Evolutionary conservation across 2,797 vertebrate genomes (phyloP).

Genomic region (Nannoperca australis): DNA sequence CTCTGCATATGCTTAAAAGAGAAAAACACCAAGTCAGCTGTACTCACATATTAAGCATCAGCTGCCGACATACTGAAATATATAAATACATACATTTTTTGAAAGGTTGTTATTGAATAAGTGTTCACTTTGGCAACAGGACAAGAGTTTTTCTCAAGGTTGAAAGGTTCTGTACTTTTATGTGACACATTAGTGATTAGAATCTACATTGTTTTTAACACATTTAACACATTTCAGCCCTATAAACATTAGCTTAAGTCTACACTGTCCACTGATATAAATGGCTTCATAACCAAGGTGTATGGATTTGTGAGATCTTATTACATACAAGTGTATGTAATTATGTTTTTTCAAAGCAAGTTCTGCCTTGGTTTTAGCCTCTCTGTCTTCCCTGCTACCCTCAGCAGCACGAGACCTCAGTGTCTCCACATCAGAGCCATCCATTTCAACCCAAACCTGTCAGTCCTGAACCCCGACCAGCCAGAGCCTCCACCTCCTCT

Average conservation of each 20-base stretch:
- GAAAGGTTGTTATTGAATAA: background rate
- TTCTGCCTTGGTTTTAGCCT: constrained; percentile 42
- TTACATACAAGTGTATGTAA: constrained; percentile 44
- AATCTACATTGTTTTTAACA: background rate
- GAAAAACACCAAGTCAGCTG: background rate
- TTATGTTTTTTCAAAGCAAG: constrained; percentile 15
- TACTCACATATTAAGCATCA: background rate
- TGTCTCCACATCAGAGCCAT: constrained; percentile 65
- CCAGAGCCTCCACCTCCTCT: constrained; percentile 60
- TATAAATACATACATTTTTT: background rate
- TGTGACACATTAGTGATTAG: background rate
- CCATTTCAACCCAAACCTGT: constrained; percentile 67
- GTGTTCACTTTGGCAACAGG: background rate
- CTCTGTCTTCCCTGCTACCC: constrained; percentile 47
- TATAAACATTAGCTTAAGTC: background rate
- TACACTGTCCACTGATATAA: background rate
- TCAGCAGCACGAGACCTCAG: constrained; percentile 54
- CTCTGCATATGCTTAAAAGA: background rate
- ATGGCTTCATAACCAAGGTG: background rate
- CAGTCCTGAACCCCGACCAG: constrained; percentile 59
- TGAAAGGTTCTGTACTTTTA: background rate
- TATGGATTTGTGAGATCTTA: constrained; percentile 17
- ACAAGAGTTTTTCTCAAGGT: background rate
- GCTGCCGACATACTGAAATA: background rate
- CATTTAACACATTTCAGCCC: background rate